Conservation (phyloP, 2,888 invertebrate species). For the Tachina fera region DNA sequence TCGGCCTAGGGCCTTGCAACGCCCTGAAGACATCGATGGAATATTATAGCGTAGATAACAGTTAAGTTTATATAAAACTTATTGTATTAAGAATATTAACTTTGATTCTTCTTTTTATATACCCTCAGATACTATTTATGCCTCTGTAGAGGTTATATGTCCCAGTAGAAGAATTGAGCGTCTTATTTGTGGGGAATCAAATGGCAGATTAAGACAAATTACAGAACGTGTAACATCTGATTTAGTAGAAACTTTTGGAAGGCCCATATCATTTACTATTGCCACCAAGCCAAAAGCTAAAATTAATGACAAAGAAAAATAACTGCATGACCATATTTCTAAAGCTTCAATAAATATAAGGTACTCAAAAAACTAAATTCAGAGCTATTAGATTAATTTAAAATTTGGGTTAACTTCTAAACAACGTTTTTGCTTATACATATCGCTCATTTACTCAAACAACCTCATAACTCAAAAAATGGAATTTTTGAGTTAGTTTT, state of each 20-base stretch:
- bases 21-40: slow-evolving; percentile 87
- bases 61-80: slow-evolving; percentile 75
- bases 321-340: background rate
- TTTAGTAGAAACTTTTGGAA: slow-evolving; percentile 87
- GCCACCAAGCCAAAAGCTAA: slow-evolving; percentile 74
- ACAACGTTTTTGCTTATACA: no score
- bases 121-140: slow-evolving; percentile 83
- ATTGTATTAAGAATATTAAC: background rate
- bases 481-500: no score
- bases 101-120: background rate
- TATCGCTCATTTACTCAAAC: no score
- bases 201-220: slow-evolving; percentile 88
- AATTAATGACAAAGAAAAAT: slow-evolving; percentile 8
- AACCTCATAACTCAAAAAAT: no score
- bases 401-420: no score
- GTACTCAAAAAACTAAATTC: background rate
- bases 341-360: background rate
- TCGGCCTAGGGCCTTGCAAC: slow-evolving; percentile 84
- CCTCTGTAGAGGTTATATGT: slow-evolving; percentile 86
- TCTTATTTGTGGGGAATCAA: slow-evolving; percentile 87
- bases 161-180: slow-evolving; percentile 86
- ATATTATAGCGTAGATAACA: slow-evolving; percentile 86
- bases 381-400: no score
- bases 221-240: slow-evolving; percentile 86
- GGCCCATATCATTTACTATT: slow-evolving; percentile 83